Base-by-base conservation (phyloP, 2,113 vertebrate species). In the Nicator chloris region DNA sequence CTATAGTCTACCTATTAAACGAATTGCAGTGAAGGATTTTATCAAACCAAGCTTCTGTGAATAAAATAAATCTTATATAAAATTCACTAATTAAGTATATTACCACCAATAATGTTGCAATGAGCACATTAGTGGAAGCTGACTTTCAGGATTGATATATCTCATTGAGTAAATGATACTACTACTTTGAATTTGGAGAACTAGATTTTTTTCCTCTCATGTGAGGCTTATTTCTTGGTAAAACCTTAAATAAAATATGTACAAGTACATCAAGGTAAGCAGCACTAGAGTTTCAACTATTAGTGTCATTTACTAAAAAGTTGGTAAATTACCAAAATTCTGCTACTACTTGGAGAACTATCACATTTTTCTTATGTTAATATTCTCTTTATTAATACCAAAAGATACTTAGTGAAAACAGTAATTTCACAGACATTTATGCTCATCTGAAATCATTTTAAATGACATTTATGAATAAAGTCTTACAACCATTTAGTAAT, bases 111-210 rank as follows among this genome's bases (percentile, higher is more conserved):
- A 95, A 95, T 81, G 96, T 96, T 95, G 91, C 97, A 97, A 86
- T 92, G 94, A 97, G 82, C 77, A 97, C 93, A 96, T 97, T 95
- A 97, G 69, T 93, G 89, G 93, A 91, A 95, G 89, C 88, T 95
- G 95, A 97, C 96, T 95, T 96, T 95, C 95, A 97, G 90, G 92
- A 97, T 28, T 97, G 97, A 97, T 98, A 96, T 88, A 97, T 97
- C 98, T 98, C 95, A 95, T 95, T 49, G 92, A 96, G 87, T 93
- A 97, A 77, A 95, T 96, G 12, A 95, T 93, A 90, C 96, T 86
- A 88, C 28, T 56, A 54, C 13, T 54, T 73, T 70, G 68, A 88
- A 73, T 86, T 68, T 44, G 56, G 60, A 97, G 85, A 83, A 15
- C 2, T 45, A 42, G 64, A 65, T 86, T 76, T 90, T 96, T 96